A percentile compares a stretch with the other conserved stretches of the same genome.
phyloP scores from a whole-genome alignment of 2,888 invertebrate species.

The Nebria salina region DNA sequence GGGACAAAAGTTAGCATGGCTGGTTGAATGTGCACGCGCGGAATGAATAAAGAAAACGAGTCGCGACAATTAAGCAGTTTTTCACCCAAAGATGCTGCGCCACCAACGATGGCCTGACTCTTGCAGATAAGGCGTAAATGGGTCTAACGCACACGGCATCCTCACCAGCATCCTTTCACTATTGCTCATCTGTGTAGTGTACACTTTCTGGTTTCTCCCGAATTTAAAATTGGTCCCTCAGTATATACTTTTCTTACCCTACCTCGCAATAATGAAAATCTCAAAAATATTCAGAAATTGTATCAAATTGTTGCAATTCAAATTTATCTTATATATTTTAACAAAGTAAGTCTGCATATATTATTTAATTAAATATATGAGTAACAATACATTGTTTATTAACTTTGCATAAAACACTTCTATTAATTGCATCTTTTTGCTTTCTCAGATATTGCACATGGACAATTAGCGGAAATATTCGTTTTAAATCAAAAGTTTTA shows the following conservation, averaged over 20 bases:
- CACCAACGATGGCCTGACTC: constrained; percentile 47
- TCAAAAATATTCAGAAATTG: not conserved
- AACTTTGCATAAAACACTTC: too few species aligned
- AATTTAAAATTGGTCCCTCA: not conserved
- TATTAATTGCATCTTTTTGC: too few species aligned
- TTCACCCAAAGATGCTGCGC: constrained; percentile 48
- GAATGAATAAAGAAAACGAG: constrained; percentile 44
- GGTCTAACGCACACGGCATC: constrained; percentile 13
- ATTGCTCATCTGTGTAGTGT: not conserved
- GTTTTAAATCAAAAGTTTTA: too few species aligned
- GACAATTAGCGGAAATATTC: too few species aligned
- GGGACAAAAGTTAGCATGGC: constrained; percentile 42
- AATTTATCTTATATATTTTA: not conserved
- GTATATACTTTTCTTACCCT: not conserved
- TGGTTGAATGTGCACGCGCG: constrained; percentile 1
- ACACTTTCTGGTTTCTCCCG: not conserved
- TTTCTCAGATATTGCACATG: too few species aligned
- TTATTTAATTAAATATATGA: too few species aligned
- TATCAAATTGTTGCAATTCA: not conserved
- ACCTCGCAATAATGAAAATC: not conserved
- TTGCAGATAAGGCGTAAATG: constrained; percentile 49
- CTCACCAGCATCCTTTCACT: not conserved
- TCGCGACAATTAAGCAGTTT: constrained; percentile 52
- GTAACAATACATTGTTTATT: too few species aligned
- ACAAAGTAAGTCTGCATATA: not conserved